Conservation (phyloP, 2,113 vertebrate species). For the Cochlearius cochlearius region DNA sequence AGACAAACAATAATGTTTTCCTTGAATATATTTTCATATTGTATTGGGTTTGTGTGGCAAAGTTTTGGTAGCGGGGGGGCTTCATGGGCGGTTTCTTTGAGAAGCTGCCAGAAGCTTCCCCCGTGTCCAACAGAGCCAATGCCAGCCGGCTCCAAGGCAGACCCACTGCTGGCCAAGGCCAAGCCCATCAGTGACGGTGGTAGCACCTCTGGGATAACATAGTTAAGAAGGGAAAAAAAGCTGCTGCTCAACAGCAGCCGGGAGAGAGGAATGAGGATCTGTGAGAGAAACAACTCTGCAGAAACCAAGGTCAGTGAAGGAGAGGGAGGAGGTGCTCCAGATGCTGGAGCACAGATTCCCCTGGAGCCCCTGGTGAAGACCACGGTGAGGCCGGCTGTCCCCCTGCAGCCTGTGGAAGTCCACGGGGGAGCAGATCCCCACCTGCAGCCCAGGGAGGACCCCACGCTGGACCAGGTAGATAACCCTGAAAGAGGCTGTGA, state of each 20-base stretch:
- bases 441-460: background rate
- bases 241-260: background rate
- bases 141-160: fast-evolving
- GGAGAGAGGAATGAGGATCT: background rate
- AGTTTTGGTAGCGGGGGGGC: fast-evolving
- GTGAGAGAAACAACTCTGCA: background rate
- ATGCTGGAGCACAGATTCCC: background rate
- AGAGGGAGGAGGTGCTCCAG: background rate
- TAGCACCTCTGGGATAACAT: background rate
- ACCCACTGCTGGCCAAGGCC: fast-evolving
- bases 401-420: background rate
- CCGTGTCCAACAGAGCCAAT: fast-evolving
- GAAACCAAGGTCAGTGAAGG: background rate
- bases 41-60: background rate
- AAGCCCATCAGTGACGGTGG: background rate
- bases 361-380: background rate
- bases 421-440: background rate
- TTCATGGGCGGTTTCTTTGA: background rate
- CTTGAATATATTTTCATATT: background rate
- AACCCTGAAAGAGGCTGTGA: background rate
- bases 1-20: background rate
- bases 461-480: background rate
- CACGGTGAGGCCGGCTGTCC: too few species aligned
- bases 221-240: background rate
- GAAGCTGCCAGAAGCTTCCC: background rate